These are phyloP conservation scores for Caenorhabditis afra DNA, from an alignment of 2,888 invertebrate species.

Conservation along the genomic window DNA sequence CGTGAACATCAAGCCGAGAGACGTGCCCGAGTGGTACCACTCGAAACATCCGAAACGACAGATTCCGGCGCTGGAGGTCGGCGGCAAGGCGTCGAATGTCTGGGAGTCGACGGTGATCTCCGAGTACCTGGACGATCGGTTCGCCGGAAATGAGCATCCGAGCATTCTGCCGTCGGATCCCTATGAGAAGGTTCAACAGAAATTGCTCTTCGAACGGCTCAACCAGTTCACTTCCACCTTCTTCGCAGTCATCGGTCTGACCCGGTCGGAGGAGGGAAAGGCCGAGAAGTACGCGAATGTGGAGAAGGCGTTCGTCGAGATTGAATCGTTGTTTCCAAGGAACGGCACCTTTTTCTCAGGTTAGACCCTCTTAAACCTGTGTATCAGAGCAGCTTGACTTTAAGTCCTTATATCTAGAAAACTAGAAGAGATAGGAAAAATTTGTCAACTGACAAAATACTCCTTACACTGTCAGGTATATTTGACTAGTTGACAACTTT, in stretches of 20 bases:
- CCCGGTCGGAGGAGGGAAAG: conserved; percentile 35
- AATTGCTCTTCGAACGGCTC: conserved; percentile 86
- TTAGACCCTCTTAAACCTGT: too few species aligned
- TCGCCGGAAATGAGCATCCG: conserved; percentile 79
- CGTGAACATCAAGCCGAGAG: conserved; percentile 76
- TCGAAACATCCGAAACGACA: conserved; percentile 83
- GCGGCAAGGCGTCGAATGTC: conserved; percentile 82
- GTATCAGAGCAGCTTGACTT: too few species aligned
- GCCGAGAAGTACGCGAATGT: conserved; percentile 51
- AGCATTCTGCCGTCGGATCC: conserved; percentile 86
- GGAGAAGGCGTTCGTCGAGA: conserved; percentile 53
- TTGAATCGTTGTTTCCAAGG: conserved; percentile 59
- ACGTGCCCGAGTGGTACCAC: conserved; percentile 88
- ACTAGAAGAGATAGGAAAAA: too few species aligned
- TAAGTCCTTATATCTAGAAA: too few species aligned
- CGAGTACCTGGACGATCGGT: conserved; percentile 89
- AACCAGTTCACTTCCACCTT: conserved; percentile 44
- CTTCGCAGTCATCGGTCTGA: conserved; percentile 40
- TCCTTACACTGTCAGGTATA: too few species aligned
- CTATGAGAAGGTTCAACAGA: conserved; percentile 86
- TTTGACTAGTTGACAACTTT: too few species aligned
- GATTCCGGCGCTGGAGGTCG: conserved; percentile 87
- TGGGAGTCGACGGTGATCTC: conserved; percentile 89
- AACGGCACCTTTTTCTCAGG: conserved; percentile 67
- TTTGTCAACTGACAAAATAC: too few species aligned